Evolutionary conservation across 35 echinoderm and acorn worm genomes (phyloP).

Genomic region (Apostichopus japonicus): DNA sequence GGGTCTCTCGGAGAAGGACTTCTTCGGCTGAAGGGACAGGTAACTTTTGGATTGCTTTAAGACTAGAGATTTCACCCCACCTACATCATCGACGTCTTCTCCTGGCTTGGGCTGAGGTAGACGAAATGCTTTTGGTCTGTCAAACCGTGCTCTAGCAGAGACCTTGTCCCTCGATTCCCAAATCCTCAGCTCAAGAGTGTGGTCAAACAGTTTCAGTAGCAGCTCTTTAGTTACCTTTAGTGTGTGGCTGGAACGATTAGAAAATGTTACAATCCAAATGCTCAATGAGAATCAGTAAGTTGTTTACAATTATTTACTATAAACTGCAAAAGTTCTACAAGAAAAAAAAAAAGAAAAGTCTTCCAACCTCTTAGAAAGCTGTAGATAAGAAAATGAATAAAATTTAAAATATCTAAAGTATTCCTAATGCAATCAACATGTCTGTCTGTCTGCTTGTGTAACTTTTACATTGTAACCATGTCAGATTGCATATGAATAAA

Average conservation of each 20-base stretch:
- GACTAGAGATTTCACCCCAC: slow-evolving; percentile 89
- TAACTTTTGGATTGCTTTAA: slow-evolving; percentile 96
- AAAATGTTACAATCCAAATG: no score
- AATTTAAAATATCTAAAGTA: no score
- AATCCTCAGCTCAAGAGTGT: slow-evolving; percentile 87
- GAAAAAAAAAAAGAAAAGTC: no score
- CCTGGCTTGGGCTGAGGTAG: slow-evolving; percentile 91
- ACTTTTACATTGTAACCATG: no score
- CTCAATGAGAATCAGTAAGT: no score
- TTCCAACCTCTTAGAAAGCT: no score
- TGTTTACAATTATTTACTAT: no score
- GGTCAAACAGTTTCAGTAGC: slow-evolving; percentile 89
- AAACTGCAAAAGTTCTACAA: no score
- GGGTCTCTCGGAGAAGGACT: slow-evolving; percentile 82
- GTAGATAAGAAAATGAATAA: no score
- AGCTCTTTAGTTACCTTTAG: slow-evolving; percentile 93
- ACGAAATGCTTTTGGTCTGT: slow-evolving; percentile 94
- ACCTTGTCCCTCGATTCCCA: slow-evolving; percentile 92
- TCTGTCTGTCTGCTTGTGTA: no score
- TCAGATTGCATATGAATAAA: no score
- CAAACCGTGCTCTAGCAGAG: slow-evolving; percentile 80
- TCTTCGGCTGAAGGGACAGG: slow-evolving; percentile 90
- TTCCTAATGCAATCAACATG: no score
- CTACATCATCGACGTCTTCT: slow-evolving; percentile 90
- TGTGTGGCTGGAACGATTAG: slow-evolving; percentile 69